Base-by-base conservation (phyloP, 2,113 vertebrate genomes). In the Zapornia atra region DNA sequence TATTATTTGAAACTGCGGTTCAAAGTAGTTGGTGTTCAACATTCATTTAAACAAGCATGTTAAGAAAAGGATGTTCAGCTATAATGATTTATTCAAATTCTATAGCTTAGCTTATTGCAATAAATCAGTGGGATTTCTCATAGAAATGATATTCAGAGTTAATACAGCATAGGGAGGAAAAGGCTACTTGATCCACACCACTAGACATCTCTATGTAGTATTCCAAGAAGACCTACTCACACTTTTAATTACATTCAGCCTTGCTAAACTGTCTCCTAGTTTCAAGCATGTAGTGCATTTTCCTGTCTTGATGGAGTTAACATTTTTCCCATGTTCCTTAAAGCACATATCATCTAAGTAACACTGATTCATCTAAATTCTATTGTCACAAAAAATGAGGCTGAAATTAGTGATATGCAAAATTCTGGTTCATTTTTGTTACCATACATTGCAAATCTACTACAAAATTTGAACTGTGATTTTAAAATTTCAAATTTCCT, bases 371-470 rank as follows among this genome's bases (percentile, higher is more conserved):
- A 80, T 13, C 64, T 83, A 70, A 81, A 77, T 57, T 86, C 11
- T 33, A 63, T 54, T 82, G 16, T 38, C 12, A 65, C 15, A 48
- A 38, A 81, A 88, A 65, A 20, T 2, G 0, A 73, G 20, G 6
- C 42, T 51, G 33, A 57, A 79, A 75, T 87, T 28, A 71, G 38
- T 15, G 7, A 25, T 19, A 22, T 42, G 66, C 17, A 61, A 44
- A 92, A 69, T 38, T 77, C 1, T 36, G 26, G 6, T 13, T 16
- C 5, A 20, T 83, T 81, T 82, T 50, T 88, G 13, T 7, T 72
- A 29, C 14, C 0, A 0, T 18, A 15, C 6, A 20, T 36, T 82
- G 15, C 60, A 40, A 88, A 94, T 26, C 10, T 28, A 63, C 16
- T 54, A 44, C 28, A 82, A 66, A 73, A 81, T 57, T 12, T 75